Evolutionary conservation across 2,888 invertebrate genomes (phyloP), one percentile per base, ranked within the genome.

Genomic region (Teleiodes luculella): DNA sequence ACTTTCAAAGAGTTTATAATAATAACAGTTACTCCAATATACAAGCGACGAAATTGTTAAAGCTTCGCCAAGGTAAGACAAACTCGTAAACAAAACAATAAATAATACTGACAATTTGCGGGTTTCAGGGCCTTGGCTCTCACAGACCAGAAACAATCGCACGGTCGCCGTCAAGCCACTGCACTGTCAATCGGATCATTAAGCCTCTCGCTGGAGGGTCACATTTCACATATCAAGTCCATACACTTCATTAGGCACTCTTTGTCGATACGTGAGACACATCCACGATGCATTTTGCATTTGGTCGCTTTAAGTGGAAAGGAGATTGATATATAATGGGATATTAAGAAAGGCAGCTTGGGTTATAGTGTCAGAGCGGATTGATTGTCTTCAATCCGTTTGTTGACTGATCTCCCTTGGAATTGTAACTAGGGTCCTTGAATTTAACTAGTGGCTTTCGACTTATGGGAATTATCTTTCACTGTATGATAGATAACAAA

Each of bases 171-270:
- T 70, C 66, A 68, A 68, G 71, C 85, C 76, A 78, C 85, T 82
- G 85, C 86, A 74, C 86, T 86, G 87, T 85, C 87, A 87, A 83
- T 86, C 85, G 81, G 65, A 82, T 83, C 86, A 84, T 86, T 86
- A 86, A 80, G 71, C 72, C 65, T 62, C 65, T 66, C 70, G 62
- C 64, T 63, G 76, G 74, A 72, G 76, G 83, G 84, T 84, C 86
- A 83, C 86, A 81, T 78, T 83, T 84, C 86, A 83, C 86, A 80
- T 77, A 79, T 85, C 86, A 82, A 71, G 74, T 70, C 70, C 57
- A 74, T 72, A 74, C 82, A 83, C 86, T 86, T 86, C 86, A 85
- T 87, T 86, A 86, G 75, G 74, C 78, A 75, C 78, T 77, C 76
- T 74, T 66, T 64, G 63, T 57, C 61, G 49, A 60, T 63, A 80